phyloP scores from a whole-genome alignment of 2,888 invertebrate species.

The Drosophila rubida region DNA sequence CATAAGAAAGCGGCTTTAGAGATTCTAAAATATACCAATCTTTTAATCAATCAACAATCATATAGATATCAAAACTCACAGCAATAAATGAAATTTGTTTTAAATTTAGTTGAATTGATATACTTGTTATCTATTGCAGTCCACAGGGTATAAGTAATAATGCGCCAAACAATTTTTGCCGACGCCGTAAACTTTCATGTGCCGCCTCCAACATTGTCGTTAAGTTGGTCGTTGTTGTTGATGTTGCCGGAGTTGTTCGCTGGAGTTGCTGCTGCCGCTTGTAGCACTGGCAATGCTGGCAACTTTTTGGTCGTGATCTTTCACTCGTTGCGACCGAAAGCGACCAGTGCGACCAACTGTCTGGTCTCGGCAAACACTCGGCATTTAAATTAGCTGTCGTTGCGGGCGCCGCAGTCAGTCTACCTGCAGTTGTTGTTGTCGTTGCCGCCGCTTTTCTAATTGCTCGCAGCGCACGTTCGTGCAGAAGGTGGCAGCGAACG shows the following conservation, averaged over 20 bases:
- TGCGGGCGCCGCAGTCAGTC: conserved; percentile 60
- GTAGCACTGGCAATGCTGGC: conserved; percentile 49
- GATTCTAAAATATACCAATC: too few relatives aligned
- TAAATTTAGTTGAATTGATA: too few relatives aligned
- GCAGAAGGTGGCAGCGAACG: conserved; percentile 16
- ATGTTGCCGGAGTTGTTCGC: conserved; percentile 18
- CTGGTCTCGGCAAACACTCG: conserved; percentile 61
- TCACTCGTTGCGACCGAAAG: conserved; percentile 60
- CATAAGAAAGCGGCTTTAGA: too few relatives aligned
- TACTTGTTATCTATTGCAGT: not conserved
- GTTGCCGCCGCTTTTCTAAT: conserved; percentile 64
- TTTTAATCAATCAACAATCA: too few relatives aligned
- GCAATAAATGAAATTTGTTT: too few relatives aligned
- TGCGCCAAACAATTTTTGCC: conserved; percentile 69
- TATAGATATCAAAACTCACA: too few relatives aligned
- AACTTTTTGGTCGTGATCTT: conserved; percentile 80
- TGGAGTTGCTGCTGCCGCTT: conserved; percentile 22
- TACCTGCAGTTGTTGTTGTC: conserved; percentile 42
- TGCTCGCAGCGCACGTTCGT: conserved; percentile 70
- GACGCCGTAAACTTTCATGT: conserved; percentile 75
- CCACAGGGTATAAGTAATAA: conserved; percentile 54
- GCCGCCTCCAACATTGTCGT: conserved; percentile 66
- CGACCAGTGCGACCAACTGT: conserved; percentile 49
- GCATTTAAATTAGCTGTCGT: conserved; percentile 77
- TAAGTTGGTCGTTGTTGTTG: conserved; percentile 44